Percentiles rank a stretch among this genome's conserved stretches.
phyloP scores from a whole-genome alignment of 2,888 invertebrate genomes.

The Byasa hedistus region DNA sequence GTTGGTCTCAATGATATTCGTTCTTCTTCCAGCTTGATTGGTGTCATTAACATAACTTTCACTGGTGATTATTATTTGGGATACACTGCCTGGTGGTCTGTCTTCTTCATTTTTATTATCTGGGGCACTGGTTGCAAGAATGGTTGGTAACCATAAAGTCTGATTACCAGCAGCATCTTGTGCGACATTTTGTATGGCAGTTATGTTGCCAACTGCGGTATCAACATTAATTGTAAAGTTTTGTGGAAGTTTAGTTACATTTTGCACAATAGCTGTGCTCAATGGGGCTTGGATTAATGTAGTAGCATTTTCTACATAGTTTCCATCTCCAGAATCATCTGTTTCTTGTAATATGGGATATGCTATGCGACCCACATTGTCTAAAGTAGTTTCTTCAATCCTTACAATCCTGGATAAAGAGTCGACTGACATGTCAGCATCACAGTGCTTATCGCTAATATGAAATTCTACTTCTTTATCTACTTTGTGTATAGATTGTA shows the following conservation, averaged over 20 bases:
- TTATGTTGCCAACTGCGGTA: constrained; percentile 69
- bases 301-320: constrained; percentile 65
- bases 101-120: constrained; percentile 66
- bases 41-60: constrained; percentile 69
- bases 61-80: constrained; percentile 74
- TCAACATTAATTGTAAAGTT: constrained; percentile 76
- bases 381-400: constrained; percentile 64
- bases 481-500: constrained; percentile 61
- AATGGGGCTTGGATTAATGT: constrained; percentile 69
- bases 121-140: constrained; percentile 64
- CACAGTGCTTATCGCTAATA: constrained; percentile 62
- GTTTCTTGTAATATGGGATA: constrained; percentile 69
- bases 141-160: constrained; percentile 73
- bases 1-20: constrained; percentile 68
- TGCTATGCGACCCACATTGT: constrained; percentile 63
- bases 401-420: constrained; percentile 68
- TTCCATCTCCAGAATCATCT: constrained; percentile 65
- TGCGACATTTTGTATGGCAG: constrained; percentile 71
- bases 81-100: constrained; percentile 59
- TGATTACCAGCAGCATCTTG: constrained; percentile 70
- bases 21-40: constrained; percentile 55
- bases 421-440: constrained; percentile 67
- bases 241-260: constrained; percentile 71
- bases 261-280: constrained; percentile 71
- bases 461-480: constrained; percentile 70